Base-by-base conservation (phyloP, 2,797 vertebrate species). In the Setipinna tenuifilis region DNA sequence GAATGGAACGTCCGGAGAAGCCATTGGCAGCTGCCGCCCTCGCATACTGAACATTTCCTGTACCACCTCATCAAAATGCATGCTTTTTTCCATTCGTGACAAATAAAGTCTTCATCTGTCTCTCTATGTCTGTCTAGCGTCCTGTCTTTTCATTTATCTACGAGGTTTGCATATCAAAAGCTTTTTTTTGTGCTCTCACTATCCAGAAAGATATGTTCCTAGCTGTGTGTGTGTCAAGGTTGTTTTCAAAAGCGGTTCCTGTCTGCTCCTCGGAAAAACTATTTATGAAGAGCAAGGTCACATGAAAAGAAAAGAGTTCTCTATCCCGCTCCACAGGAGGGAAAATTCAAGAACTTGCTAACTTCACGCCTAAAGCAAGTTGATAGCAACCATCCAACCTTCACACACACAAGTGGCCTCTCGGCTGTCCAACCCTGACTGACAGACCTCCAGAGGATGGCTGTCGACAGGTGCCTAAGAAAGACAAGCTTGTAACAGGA, bases 31-130 rank as follows among this genome's bases (percentile, higher is more conserved):
- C 71, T 44, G 35, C 71, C 19, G 10, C 71, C 71, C 35, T 41
- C 35, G 35, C 71, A 78, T 78, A 78, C 35, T 44, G 23, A 78
- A 21, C 19, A 78, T 44, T 78, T 78, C 71, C 71, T 78, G 31
- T 21, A 9, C 31, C 71, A 78, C 71, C 19, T 78, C 31, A 17
- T 75, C 68, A 75, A 75, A 75, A 75, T 75, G 68, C 71, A 78
- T 44, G 68, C 14, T 19, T 78, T 44, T 44, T 44, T 19, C 10
- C 6, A 21, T 78, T 41, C 12, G 28, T 12, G 35, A n/a, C 17
- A 44, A 78, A 44, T 78, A 78, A 78, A 44, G 71, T 78, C 58
- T 59, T 59, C 58, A 59, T 59, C 17, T 78, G 71, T 44, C 17
- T 78, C 25, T 35, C 17, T 59, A 21, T 59, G 71, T 44, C 35